Percentiles rank a stretch among this genome's conserved stretches.
These are phyloP conservation scores for Coptodon bakossiorum DNA, from an alignment of 2,113 vertebrate species.

Conservation along the genomic window DNA sequence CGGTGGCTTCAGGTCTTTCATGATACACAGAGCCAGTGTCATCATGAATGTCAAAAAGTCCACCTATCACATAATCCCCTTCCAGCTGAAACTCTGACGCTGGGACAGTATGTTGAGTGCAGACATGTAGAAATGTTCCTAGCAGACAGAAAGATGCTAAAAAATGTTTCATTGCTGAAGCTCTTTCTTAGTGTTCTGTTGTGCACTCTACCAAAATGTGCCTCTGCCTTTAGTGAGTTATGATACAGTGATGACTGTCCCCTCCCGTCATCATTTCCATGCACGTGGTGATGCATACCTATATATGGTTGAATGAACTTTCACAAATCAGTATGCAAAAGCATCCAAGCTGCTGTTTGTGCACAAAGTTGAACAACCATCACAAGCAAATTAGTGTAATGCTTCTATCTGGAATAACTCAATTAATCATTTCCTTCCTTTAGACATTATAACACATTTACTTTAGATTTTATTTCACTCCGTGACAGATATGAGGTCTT, in stretches of 20 bases:
- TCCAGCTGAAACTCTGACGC: conserved; percentile 48
- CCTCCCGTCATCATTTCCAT: conserved; percentile 25
- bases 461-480: not conserved
- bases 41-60: conserved; percentile 57
- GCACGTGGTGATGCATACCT: not conserved
- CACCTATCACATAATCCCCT: conserved; percentile 62
- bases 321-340: conserved; percentile 50
- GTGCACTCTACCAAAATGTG: not conserved
- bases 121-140: not conserved
- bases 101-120: not conserved
- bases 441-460: not conserved
- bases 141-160: not conserved
- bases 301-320: not conserved
- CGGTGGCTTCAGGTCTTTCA: conserved; percentile 12
- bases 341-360: not conserved
- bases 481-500: not conserved
- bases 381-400: not conserved
- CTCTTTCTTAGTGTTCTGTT: not conserved
- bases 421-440: not conserved
- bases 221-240: not conserved
- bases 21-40: not conserved
- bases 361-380: not conserved
- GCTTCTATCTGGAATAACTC: not conserved
- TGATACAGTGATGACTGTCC: not conserved
- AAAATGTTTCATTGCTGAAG: conserved; percentile 14